Percentiles rank a stretch among this genome's conserved stretches.
phyloP scores from a whole-genome alignment of 2,888 invertebrate genomes.

The Ophion ellenae region DNA sequence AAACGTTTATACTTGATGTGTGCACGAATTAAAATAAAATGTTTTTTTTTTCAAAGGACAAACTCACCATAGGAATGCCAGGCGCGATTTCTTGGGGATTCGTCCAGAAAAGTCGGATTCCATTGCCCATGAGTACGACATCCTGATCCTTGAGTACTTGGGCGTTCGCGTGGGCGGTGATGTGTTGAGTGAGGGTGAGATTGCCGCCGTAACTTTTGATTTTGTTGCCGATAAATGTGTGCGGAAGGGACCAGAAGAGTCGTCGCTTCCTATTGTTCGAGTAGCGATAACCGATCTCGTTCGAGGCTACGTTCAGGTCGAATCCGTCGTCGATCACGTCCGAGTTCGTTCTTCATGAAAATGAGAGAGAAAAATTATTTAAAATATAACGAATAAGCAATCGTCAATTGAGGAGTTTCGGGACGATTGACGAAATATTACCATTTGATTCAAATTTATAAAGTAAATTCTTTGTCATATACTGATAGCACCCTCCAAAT shows the following conservation, averaged over 20 bases:
- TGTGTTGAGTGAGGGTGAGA: conserved; percentile 90
- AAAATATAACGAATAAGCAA: background rate
- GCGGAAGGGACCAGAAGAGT: conserved; percentile 91
- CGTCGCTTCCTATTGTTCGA: conserved; percentile 83
- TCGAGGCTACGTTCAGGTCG: conserved; percentile 85
- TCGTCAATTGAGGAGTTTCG: background rate
- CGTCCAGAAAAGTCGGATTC: conserved; percentile 90
- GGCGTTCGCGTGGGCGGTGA: conserved; percentile 86
- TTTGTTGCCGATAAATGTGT: conserved; percentile 87
- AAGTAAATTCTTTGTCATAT: too few relatives aligned
- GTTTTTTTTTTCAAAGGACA: background rate
- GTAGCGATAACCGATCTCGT: conserved; percentile 87
- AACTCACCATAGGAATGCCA: conserved; percentile 86
- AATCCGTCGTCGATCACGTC: conserved; percentile 85
- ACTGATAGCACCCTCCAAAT: too few relatives aligned
- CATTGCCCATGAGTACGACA: conserved; percentile 92
- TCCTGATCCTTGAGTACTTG: conserved; percentile 89
- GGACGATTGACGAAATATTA: too few relatives aligned
- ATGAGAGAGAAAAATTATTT: conserved; percentile 2
- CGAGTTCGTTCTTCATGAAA: conserved; percentile 78
- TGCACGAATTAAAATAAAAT: too few relatives aligned
- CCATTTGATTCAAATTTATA: too few relatives aligned
- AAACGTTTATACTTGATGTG: too few relatives aligned
- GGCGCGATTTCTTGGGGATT: conserved; percentile 86
- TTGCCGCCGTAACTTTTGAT: conserved; percentile 95